Conservation (phyloP, 2,888 invertebrate genomes). For the Nowickia ferox region DNA sequence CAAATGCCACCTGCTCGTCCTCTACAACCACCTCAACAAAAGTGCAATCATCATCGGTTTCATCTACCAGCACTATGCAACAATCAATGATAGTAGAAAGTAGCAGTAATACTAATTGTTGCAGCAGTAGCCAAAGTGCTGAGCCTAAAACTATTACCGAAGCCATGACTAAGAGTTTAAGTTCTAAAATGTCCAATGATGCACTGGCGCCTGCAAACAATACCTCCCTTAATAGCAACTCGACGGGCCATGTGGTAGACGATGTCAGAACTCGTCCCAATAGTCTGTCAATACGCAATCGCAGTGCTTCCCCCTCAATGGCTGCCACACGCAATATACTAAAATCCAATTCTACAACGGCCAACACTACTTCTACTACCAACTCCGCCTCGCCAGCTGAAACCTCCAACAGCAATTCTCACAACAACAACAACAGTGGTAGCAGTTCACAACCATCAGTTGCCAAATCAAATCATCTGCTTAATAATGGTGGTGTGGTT, state of each 20-base stretch:
- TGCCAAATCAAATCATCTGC: slow-evolving; percentile 64
- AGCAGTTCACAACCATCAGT: slow-evolving; percentile 48
- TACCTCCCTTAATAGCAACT: slow-evolving; percentile 41
- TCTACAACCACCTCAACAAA: slow-evolving; percentile 73
- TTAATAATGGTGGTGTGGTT: slow-evolving; percentile 48
- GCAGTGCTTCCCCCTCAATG: slow-evolving; percentile 80
- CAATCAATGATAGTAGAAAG: slow-evolving; percentile 78
- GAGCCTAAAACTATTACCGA: slow-evolving; percentile 67
- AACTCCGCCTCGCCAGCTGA: slow-evolving; percentile 74
- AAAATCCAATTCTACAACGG: slow-evolving; percentile 53
- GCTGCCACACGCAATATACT: slow-evolving; percentile 71
- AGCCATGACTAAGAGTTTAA: slow-evolving; percentile 73
- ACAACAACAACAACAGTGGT: slow-evolving; percentile 44
- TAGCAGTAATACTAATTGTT: slow-evolving; percentile 69
- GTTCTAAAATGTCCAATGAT: slow-evolving; percentile 73
- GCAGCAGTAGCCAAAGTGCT: slow-evolving; percentile 70
- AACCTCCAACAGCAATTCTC: slow-evolving; percentile 51
- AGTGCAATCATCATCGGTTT: slow-evolving; percentile 80
- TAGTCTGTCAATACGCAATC: slow-evolving; percentile 80
- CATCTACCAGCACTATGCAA: slow-evolving; percentile 78
- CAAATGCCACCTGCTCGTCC: slow-evolving; percentile 63
- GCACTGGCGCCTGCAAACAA: slow-evolving; percentile 67
- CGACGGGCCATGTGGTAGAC: slow-evolving; percentile 70
- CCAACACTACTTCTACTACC: slow-evolving; percentile 58
- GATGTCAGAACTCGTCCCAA: slow-evolving; percentile 80